These are phyloP conservation scores for Notothenia coriiceps DNA, from an alignment of 2,113 vertebrate species.

Conservation along the genomic window DNA sequence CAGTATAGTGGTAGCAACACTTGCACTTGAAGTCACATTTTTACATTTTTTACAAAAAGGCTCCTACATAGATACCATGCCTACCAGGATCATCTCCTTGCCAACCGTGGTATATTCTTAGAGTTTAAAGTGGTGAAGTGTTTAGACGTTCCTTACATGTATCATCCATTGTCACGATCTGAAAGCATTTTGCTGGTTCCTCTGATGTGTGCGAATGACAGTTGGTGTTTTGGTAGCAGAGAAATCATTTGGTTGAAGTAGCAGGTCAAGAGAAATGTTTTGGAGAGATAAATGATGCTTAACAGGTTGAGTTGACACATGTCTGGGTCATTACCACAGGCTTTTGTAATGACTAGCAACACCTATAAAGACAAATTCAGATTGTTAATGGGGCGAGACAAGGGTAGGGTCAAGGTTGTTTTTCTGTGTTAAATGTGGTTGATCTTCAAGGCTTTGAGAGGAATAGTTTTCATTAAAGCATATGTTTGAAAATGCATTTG, in stretches of 20 bases:
- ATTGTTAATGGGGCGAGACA: constrained; percentile 1
- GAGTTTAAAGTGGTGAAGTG: constrained; percentile 23
- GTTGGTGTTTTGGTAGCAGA: background rate
- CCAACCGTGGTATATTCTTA: constrained; percentile 36
- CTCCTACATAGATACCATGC: constrained; percentile 20
- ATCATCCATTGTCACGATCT: no score
- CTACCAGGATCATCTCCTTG: constrained; percentile 6
- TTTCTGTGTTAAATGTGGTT: background rate
- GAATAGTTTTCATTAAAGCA: background rate
- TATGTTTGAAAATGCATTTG: background rate
- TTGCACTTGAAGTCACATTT: background rate
- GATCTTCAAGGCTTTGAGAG: background rate
- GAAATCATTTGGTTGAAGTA: background rate
- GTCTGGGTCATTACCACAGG: constrained; percentile 7
- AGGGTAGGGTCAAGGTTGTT: constrained; percentile 22
- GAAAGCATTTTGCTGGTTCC: no score
- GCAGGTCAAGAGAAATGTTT: constrained; percentile 9
- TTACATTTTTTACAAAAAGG: background rate
- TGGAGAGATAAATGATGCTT: constrained; percentile 17
- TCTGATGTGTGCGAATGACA: no score
- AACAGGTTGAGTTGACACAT: background rate
- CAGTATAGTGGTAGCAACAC: background rate
- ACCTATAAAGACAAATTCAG: constrained; percentile 30
- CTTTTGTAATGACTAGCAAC: constrained; percentile 28
- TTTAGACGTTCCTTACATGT: no score